These are phyloP conservation scores for Tricholaema leucomelas DNA, from an alignment of 2,113 vertebrate genomes.

Conservation along the genomic window DNA sequence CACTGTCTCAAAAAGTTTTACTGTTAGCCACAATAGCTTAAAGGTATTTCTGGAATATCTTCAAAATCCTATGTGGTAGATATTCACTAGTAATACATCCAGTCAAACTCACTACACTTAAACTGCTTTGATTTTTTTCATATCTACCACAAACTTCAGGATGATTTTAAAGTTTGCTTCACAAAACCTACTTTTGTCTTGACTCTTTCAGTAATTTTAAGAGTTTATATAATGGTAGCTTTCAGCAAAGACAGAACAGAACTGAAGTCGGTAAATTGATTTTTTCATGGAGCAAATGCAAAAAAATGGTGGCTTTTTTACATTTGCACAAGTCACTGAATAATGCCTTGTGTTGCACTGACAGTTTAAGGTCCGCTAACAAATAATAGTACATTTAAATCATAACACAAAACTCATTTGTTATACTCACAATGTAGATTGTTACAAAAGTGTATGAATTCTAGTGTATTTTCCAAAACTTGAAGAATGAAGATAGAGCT, in stretches of 20 bases:
- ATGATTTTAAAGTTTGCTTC: background rate
- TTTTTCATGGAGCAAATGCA: background rate
- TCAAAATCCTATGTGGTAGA: background rate
- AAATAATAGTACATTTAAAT: background rate
- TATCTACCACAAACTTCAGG: background rate
- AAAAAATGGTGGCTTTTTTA: background rate
- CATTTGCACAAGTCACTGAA: background rate
- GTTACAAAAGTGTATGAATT: background rate
- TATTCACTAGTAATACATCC: background rate
- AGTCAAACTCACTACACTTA: background rate
- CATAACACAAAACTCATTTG: background rate
- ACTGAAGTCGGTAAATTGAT: background rate
- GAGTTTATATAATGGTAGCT: background rate
- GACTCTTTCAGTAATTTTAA: background rate
- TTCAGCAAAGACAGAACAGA: background rate
- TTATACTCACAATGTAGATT: background rate
- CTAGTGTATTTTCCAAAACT: background rate
- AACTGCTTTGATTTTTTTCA: background rate
- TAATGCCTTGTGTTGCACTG: background rate
- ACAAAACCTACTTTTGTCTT: background rate
- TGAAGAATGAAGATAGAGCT: background rate
- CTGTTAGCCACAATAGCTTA: background rate
- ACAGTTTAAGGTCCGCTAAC: background rate
- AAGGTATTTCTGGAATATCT: background rate
- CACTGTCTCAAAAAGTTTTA: background rate